Evolutionary conservation across 2,113 vertebrate genomes (phyloP).

Genomic region (Anguilla rostrata): DNA sequence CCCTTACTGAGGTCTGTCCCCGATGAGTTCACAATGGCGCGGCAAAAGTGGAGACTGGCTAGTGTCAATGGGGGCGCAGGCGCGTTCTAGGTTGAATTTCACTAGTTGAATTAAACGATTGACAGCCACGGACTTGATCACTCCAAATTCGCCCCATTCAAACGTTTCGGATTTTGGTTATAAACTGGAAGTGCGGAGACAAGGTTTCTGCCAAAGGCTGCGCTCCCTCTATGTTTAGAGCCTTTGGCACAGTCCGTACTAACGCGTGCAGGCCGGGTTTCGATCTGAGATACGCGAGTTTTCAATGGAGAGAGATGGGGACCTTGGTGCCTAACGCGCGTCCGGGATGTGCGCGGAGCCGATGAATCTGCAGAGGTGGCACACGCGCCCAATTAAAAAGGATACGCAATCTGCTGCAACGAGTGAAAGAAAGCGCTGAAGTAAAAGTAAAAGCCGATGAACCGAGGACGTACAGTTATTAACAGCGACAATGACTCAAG

Average conservation of each 20-base stretch:
- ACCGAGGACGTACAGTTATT: neutral
- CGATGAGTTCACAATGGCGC: too few relatives aligned
- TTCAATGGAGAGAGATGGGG: neutral
- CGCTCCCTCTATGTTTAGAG: neutral
- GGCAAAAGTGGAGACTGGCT: too few relatives aligned
- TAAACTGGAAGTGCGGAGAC: neutral
- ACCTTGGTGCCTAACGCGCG: neutral
- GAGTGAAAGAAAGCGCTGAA: neutral
- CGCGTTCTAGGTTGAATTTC: too few relatives aligned
- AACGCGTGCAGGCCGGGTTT: neutral
- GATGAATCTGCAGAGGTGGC: constrained; percentile 3
- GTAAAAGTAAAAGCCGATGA: neutral
- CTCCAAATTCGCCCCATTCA: too few relatives aligned
- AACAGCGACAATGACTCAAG: neutral
- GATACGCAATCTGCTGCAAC: neutral
- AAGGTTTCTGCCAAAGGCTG: neutral
- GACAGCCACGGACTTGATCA: too few relatives aligned
- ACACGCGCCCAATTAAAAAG: constrained; percentile 1
- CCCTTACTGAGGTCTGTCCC: too few relatives aligned
- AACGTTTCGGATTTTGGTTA: neutral
- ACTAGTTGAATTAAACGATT: too few relatives aligned
- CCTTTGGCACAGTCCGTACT: neutral
- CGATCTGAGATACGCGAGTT: neutral
- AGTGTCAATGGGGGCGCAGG: too few relatives aligned
- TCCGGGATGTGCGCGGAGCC: neutral